These are phyloP conservation scores for Ctenomys sociabilis DNA, from an alignment of 2,113 vertebrate species.

Conservation along the genomic window DNA sequence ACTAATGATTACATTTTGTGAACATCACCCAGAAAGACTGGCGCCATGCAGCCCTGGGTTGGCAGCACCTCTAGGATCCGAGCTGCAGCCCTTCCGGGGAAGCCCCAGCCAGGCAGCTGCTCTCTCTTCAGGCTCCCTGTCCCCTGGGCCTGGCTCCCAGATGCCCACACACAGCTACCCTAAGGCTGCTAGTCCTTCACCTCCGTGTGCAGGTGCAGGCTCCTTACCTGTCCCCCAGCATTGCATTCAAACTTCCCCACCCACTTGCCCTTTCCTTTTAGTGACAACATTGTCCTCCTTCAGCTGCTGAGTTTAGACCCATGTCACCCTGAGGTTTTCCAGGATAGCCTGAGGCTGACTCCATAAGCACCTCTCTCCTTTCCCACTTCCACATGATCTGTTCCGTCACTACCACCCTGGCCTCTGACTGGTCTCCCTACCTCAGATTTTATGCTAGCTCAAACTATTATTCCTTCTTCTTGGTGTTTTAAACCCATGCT, in stretches of 20 bases:
- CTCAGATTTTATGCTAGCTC: background rate
- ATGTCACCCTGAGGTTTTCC: background rate
- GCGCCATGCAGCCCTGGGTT: background rate
- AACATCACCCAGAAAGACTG: constrained; percentile 51
- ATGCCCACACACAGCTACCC: no score
- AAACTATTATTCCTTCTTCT: background rate
- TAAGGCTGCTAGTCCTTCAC: background rate
- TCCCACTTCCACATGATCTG: rapidly evolving
- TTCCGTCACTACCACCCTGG: background rate
- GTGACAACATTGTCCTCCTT: background rate
- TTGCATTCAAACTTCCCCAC: background rate
- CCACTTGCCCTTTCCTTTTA: background rate
- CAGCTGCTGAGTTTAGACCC: background rate
- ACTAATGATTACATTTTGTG: background rate
- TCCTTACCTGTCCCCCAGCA: background rate
- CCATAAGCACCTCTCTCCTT: background rate
- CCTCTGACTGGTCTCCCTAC: background rate
- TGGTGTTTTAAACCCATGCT: background rate
- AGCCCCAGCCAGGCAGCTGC: no score
- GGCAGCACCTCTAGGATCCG: background rate
- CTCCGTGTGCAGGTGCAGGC: rapidly evolving
- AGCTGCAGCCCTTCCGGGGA: rapidly evolving
- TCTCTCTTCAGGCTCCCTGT: background rate
- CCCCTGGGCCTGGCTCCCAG: background rate
- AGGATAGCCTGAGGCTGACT: background rate